These are phyloP conservation scores for Mesoclemmys tuberculata DNA, from an alignment of 2,113 vertebrate species.

Conservation along the genomic window DNA sequence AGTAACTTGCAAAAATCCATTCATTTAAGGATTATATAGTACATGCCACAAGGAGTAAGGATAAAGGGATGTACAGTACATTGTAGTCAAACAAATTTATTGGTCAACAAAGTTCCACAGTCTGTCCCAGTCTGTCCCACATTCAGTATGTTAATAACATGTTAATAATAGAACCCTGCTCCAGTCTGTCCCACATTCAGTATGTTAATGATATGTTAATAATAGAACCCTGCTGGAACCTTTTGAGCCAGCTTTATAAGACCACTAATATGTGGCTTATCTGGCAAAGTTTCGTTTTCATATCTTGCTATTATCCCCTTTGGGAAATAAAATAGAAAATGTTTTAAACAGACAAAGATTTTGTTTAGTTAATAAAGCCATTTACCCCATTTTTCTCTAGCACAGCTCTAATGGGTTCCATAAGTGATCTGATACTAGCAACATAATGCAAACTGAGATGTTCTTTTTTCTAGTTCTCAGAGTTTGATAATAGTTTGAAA, in stretches of 20 bases:
- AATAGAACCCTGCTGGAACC: background rate
- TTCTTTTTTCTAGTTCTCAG: background rate
- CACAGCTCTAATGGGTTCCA: background rate
- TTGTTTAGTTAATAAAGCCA: background rate
- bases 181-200: background rate
- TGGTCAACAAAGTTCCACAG: background rate
- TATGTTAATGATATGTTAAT: background rate
- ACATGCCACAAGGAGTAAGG: background rate
- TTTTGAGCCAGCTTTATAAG: background rate
- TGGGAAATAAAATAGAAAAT: background rate
- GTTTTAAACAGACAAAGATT: fast-evolving
- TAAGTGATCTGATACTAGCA: background rate
- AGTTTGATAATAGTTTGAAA: background rate
- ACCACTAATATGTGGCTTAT: background rate
- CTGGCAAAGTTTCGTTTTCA: background rate
- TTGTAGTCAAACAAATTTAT: background rate
- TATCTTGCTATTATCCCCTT: background rate
- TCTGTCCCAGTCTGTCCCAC: background rate
- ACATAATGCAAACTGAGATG: background rate
- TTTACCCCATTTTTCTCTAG: background rate
- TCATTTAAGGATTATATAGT: background rate
- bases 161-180: background rate
- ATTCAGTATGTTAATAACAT: background rate
- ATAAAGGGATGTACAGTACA: background rate
- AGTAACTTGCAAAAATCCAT: background rate